Base-by-base conservation (phyloP, 1,140 invertebrate genomes). In the Aricia agestis region DNA sequence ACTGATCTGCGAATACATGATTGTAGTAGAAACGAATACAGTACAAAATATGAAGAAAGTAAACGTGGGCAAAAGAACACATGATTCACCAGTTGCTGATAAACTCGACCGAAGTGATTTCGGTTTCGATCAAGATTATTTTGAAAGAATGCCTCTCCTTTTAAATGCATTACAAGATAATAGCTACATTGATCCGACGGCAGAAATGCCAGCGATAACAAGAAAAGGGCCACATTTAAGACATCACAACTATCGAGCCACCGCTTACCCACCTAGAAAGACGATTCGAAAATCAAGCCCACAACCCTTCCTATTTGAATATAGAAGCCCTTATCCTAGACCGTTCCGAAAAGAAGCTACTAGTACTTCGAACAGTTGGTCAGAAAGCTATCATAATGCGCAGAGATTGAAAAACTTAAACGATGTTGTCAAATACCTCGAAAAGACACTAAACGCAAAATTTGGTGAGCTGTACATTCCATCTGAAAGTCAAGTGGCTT, bases 71-170 rank as follows among this genome's bases (percentile, higher is more conserved):
- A 79, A 74, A 69, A 75, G 76, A 18, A 72, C 74, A 70, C 67
- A 73, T 15, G 79, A 85, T 59, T 74, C 70, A 6, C 89, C 89
- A 6, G 76, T 86, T 32, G 89, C 89, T 6, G 87, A 90, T 57
- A 82, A 82, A 76, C 81, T 91, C 31, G 87, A 86, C 66, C 76
- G 87, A 70, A 86, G 75, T 59, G 84, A 84, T 70, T 88, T 90
- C 52, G 89, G 87, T 17, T 87, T 91, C 67, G 89, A 91, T 72
- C 89, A 91, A 82, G 87, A 90, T 72, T 91, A 90, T 75, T 91
- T 81, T 77, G 86, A 89, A 80, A 83, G 76, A 80, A 91, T 91
- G 87, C 89, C 89, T 7, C 73, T 91, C 10, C 80, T 91, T 42
- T 80, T 91, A 6, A 91, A 91, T 67, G 84, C 86, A n/a, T 72